Evolutionary conservation across 1,140 invertebrate genomes (phyloP), one percentile per base, ranked within the genome.

Genomic region (Doryteuthis pealeii): DNA sequence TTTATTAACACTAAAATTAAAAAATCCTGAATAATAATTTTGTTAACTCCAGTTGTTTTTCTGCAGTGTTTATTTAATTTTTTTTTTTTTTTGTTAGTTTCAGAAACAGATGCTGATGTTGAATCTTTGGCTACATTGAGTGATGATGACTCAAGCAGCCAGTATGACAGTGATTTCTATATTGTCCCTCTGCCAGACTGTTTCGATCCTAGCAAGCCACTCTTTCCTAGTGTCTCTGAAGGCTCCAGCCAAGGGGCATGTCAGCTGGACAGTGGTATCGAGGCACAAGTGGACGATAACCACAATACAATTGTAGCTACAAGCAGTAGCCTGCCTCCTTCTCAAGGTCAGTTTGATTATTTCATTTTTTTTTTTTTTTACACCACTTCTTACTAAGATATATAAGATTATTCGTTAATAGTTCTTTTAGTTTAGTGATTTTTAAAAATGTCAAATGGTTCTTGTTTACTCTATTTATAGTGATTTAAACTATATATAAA

Each of bases 131-230:
- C 76, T 70, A 79, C 77, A 31, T 71, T 54, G 26, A 70, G 62
- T 73, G 79, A 81, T 35, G 79, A 81, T 35, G 76, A 80, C 72
- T 77, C 78, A 22, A 77, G 71, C 4, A 70, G 72, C 26, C 76
- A 75, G 49, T 67, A 73, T 43, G 76, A 76, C 65, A 81, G 81
- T 30, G 86, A 87, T 54, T 87, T 86, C 77, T 83, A 83, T 45
- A 79, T 87, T 15, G 86, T 87, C 31, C 86, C 85, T 4, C 76
- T 87, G 76, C 86, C 86, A 5, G 80, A 82, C 33, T 87, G 86
- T 75, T 87, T 87, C 73, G 81, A 87, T 73, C 67, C 82, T 22
- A 73, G 43, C 33, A 78, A 81, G 54, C 83, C 83, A 43, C 65
- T 82, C 15, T 71, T 58, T 3, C 72, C 40, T 43, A 62, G 54